Percentiles rank a stretch among this genome's conserved stretches.
phyloP scores from a whole-genome alignment of 2,888 invertebrate species.

The Sussaba pulchella region DNA sequence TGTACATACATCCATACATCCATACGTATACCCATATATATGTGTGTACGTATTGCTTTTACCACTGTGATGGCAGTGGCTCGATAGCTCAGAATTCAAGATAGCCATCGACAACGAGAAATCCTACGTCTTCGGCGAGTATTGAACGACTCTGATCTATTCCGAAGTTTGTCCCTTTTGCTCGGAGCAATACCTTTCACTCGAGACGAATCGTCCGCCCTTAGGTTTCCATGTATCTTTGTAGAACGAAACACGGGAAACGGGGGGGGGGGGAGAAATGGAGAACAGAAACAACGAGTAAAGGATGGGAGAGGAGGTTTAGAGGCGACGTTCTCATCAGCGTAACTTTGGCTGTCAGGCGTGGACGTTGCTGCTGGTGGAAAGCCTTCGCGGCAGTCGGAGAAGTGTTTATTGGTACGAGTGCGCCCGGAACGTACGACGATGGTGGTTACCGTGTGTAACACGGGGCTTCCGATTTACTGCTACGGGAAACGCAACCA shows the following conservation, averaged over 20 bases:
- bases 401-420: conserved; percentile 65
- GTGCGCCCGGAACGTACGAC: conserved; percentile 44
- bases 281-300: conserved; percentile 28
- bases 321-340: conserved; percentile 73
- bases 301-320: conserved; percentile 28
- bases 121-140: conserved; percentile 30
- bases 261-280: conserved; percentile 14
- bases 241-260: conserved; percentile 3
- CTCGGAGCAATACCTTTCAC: conserved; percentile 33
- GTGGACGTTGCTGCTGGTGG: conserved; percentile 50
- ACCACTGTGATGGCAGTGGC: not conserved
- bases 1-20: not conserved
- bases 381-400: conserved; percentile 49
- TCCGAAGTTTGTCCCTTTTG: conserved; percentile 10
- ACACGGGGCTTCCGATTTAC: conserved; percentile 55
- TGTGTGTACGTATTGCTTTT: not conserved
- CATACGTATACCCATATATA: not conserved
- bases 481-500: conserved; percentile 56
- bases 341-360: conserved; percentile 78
- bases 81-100: conserved; percentile 49
- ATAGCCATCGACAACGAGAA: conserved; percentile 33
- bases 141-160: conserved; percentile 48
- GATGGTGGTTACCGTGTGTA: conserved; percentile 43
- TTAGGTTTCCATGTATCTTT: conserved; percentile 33
- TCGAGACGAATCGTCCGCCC: conserved; percentile 32